Conservation (phyloP, 1,140 invertebrate species). For the Arion vulgaris region DNA sequence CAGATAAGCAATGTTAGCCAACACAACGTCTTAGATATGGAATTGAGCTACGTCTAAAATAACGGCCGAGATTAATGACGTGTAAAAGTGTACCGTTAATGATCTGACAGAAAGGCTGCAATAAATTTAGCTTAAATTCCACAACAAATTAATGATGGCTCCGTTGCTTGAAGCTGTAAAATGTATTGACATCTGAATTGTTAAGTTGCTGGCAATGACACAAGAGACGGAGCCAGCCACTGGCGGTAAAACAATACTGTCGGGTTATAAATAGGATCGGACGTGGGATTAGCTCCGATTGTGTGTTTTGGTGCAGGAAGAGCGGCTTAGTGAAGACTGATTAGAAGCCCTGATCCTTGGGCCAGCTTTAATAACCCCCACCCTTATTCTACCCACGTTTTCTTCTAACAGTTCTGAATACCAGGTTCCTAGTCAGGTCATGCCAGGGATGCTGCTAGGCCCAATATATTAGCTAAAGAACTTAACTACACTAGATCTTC, state of each 20-base stretch:
- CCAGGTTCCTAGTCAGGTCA: background rate
- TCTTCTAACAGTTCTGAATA: background rate
- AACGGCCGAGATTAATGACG: conserved; percentile 1
- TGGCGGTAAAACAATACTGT: background rate
- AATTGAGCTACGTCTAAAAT: background rate
- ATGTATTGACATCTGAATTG: conserved; percentile 1
- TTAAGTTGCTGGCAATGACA: background rate
- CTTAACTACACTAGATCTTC: conserved; percentile 45
- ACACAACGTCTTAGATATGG: too few species aligned
- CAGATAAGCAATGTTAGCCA: too few species aligned
- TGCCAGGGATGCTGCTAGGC: background rate
- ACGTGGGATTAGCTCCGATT: background rate
- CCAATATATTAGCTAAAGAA: conserved; percentile 44
- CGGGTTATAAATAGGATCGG: background rate
- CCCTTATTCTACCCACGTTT: background rate
- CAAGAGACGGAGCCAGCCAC: background rate
- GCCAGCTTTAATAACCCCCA: background rate
- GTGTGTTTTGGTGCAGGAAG: background rate
- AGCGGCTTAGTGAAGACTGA: conserved; percentile 5
- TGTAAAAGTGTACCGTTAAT: background rate
- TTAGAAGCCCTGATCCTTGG: background rate
- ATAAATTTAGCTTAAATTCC: background rate
- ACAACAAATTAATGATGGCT: background rate
- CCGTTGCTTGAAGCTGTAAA: background rate
- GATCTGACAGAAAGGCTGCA: background rate